Evolutionary conservation across 2,797 vertebrate genomes (phyloP).

Genomic region (Rhadinocentrus ornatus): DNA sequence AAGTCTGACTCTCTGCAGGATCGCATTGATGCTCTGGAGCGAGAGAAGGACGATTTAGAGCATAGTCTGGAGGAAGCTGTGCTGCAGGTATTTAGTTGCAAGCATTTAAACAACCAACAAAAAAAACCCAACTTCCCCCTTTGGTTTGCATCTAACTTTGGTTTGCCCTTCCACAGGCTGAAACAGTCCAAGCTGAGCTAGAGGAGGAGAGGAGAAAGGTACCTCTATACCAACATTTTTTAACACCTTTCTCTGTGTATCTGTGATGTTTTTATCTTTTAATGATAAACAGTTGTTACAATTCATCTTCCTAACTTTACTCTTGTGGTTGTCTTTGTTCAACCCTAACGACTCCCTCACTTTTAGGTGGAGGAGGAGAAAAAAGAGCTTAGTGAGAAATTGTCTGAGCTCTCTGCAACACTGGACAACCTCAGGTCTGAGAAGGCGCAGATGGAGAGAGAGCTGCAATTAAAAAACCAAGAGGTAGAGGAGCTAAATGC

Average conservation of each 20-base stretch:
- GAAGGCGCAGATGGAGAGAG: slow-evolving; percentile 81
- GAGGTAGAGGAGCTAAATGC: slow-evolving; percentile 84
- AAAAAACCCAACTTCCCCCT: neutral
- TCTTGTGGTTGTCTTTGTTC: neutral
- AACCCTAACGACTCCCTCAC: neutral
- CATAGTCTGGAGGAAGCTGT: slow-evolving; percentile 88
- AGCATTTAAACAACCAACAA: neutral
- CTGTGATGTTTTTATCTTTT: neutral
- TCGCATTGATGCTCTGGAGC: slow-evolving; percentile 87
- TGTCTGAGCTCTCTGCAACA: slow-evolving; percentile 72
- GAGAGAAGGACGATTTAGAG: slow-evolving; percentile 86
- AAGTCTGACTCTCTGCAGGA: slow-evolving; percentile 87
- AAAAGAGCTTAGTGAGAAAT: slow-evolving; percentile 58
- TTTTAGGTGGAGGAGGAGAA: slow-evolving; percentile 76
- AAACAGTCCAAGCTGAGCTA: slow-evolving; percentile 84
- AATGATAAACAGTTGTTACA: neutral
- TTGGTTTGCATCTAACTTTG: neutral
- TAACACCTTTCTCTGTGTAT: neutral
- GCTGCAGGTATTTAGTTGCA: slow-evolving; percentile 76
- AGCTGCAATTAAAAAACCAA: slow-evolving; percentile 75
- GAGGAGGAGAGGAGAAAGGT: slow-evolving; percentile 82
- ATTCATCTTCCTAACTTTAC: neutral
- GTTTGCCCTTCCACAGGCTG: slow-evolving; percentile 57
- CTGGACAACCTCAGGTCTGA: slow-evolving; percentile 77
- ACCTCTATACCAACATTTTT: neutral